phyloP scores from a whole-genome alignment of 2,113 vertebrate genomes.

The Verasper variegatus region DNA sequence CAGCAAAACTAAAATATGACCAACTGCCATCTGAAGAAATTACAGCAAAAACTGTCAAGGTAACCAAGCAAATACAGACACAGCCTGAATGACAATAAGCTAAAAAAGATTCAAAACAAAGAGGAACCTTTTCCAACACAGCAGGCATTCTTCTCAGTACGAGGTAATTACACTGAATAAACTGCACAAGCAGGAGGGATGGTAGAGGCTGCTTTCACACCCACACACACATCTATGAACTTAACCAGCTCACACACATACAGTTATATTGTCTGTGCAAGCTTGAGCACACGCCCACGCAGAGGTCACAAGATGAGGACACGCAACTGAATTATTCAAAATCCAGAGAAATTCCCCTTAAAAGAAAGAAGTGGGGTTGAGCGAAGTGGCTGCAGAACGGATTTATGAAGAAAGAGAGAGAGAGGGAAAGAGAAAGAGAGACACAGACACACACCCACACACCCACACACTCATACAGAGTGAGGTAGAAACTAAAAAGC shows the following conservation, averaged over 20 bases:
- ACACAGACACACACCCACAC: no score
- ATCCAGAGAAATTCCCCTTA: conserved; percentile 43
- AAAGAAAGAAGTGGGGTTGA: conserved; percentile 24
- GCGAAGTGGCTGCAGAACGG: conserved; percentile 21
- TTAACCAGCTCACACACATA: conserved; percentile 19
- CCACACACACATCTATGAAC: conserved; percentile 14
- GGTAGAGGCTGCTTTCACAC: conserved; percentile 11
- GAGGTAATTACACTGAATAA: conserved; percentile 20
- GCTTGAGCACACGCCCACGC: conserved; percentile 9
- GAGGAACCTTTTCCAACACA: conserved; percentile 1
- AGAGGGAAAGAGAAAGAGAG: neutral
- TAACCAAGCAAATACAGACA: neutral
- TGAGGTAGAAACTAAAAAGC: conserved; percentile 3
- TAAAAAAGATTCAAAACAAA: neutral
- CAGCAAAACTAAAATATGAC: no score
- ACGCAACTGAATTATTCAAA: conserved; percentile 56
- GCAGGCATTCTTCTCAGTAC: neutral
- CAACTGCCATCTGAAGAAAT: neutral
- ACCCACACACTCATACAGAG: neutral
- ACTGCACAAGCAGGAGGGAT: neutral
- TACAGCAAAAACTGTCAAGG: no score
- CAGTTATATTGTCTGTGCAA: conserved; percentile 18
- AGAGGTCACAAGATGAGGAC: conserved; percentile 41
- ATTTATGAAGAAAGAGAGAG: conserved; percentile 24
- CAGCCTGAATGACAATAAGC: neutral